A percentile compares a stretch with the other conserved stretches of the same genome.
Evolutionary conservation across 2,888 invertebrate genomes (phyloP).

Genomic region (Thera britannica): DNA sequence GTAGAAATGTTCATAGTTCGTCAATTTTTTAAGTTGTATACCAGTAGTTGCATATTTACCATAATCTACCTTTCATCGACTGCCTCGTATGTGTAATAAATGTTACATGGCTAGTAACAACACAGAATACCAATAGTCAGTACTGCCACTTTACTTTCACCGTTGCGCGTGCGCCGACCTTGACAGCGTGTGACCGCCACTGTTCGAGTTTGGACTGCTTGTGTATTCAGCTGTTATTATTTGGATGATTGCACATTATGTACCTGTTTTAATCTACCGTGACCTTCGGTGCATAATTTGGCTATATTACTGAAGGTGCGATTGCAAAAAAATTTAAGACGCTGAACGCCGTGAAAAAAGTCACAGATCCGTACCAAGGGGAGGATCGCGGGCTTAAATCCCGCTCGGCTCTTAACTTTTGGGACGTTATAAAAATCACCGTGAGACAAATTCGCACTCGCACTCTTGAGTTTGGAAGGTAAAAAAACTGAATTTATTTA

Average conservation of each 20-base stretch:
- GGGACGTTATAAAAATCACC: no score
- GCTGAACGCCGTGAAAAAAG: no score
- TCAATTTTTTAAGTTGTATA: neutral
- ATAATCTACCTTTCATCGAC: conserved; percentile 8
- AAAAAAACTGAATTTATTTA: no score
- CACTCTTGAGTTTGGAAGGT: no score
- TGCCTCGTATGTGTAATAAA: conserved; percentile 5
- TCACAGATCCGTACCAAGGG: no score
- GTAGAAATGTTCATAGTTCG: no score
- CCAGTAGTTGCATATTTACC: neutral
- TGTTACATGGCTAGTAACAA: conserved; percentile 9
- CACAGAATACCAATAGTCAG: conserved; percentile 11
- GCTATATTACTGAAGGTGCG: neutral
- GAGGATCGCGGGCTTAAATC: no score
- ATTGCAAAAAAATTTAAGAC: no score
- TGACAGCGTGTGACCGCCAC: conserved; percentile 55
- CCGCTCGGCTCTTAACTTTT: no score
- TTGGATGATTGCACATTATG: conserved; percentile 8
- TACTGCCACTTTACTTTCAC: conserved; percentile 52
- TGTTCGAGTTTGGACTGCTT: conserved; percentile 43
- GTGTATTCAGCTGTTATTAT: conserved; percentile 30
- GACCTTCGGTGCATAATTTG: neutral
- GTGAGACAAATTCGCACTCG: no score
- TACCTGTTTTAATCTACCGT: neutral
- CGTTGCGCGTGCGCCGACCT: conserved; percentile 53